phyloP scores from a whole-genome alignment of 1,140 invertebrate genomes.

The Drosophila punjabiensis region DNA sequence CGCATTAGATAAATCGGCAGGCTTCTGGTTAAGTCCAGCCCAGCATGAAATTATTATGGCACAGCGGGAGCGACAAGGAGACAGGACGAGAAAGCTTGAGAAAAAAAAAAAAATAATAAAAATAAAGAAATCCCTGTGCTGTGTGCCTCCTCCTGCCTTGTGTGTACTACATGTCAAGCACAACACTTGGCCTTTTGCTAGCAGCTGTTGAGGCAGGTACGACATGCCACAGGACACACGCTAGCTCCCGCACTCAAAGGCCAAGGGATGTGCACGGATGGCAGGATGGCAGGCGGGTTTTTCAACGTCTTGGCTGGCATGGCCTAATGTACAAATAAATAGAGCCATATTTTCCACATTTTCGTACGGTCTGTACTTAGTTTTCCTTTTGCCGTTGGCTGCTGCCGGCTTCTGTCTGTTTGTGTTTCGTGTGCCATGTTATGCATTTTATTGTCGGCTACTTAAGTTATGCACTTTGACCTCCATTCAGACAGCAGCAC shows the following conservation, averaged over 20 bases:
- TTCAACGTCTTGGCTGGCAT: conserved; percentile 56
- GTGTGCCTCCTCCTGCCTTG: conserved; percentile 44
- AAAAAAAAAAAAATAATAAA: conserved; percentile 9
- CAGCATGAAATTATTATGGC: conserved; percentile 72
- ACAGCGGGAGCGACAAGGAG: conserved; percentile 47
- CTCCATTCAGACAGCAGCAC: conserved; percentile 68
- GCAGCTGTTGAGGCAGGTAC: conserved; percentile 71
- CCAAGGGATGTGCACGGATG: conserved; percentile 12
- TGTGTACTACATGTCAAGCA: conserved; percentile 70
- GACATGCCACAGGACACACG: conserved; percentile 42
- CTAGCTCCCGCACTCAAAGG: conserved; percentile 11
- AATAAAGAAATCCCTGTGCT: conserved; percentile 39
- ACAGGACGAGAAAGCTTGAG: conserved; percentile 1
- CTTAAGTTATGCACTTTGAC: conserved; percentile 84
- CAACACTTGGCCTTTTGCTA: conserved; percentile 79
- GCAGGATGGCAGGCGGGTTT: conserved; percentile 37
- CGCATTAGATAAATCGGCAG: conserved; percentile 34
- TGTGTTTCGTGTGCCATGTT: conserved; percentile 59
- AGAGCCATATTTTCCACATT: conserved; percentile 77
- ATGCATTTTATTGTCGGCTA: conserved; percentile 84
- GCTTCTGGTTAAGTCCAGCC: conserved; percentile 45
- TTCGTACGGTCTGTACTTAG: conserved; percentile 60
- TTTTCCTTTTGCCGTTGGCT: conserved; percentile 35
- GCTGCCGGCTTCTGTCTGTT: conserved; percentile 32
- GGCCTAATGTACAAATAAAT: conserved; percentile 79